Conservation (phyloP, 2,888 invertebrate species). For the Thecophora atra region DNA sequence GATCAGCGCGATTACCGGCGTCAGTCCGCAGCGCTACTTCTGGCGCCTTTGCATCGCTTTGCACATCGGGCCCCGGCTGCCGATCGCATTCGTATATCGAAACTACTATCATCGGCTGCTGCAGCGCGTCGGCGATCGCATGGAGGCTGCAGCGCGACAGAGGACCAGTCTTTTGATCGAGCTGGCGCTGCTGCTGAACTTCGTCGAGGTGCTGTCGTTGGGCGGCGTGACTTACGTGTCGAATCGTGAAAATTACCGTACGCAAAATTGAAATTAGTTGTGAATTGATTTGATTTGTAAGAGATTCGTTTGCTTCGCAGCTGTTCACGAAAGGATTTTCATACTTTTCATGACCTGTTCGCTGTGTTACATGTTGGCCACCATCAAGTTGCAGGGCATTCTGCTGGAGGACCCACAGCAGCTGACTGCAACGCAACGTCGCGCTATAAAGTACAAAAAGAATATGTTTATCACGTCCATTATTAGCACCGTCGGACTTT, state of each 20-base stretch:
- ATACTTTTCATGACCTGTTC: conserved; percentile 89
- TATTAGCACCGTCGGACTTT: conserved; percentile 81
- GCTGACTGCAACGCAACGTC: conserved; percentile 65
- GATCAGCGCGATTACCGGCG: conserved; percentile 94
- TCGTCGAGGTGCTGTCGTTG: conserved; percentile 84
- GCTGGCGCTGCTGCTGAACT: conserved; percentile 83
- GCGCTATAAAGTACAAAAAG: conserved; percentile 75
- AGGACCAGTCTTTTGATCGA: conserved; percentile 73
- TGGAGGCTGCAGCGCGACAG: conserved; percentile 47
- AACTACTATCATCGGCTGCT: conserved; percentile 77
- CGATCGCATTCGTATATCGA: conserved; percentile 87
- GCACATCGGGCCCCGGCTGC: conserved; percentile 89
- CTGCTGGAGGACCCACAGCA: conserved; percentile 55
- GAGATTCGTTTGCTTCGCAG: conserved; percentile 69
- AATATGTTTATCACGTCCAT: conserved; percentile 80
- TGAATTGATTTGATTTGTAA: not conserved
- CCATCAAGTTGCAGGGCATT: conserved; percentile 70
- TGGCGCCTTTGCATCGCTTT: conserved; percentile 93
- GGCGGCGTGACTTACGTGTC: conserved; percentile 93
- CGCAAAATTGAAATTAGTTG: conserved; percentile 62
- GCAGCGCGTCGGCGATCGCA: conserved; percentile 50
- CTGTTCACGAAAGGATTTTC: conserved; percentile 90
- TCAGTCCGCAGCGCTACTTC: conserved; percentile 90
- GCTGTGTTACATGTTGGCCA: conserved; percentile 82
- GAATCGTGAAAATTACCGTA: conserved; percentile 94